Percentiles rank a stretch among this genome's conserved stretches.
phyloP scores from a whole-genome alignment of 2,113 vertebrate genomes.

The Dasyurus viverrinus region DNA sequence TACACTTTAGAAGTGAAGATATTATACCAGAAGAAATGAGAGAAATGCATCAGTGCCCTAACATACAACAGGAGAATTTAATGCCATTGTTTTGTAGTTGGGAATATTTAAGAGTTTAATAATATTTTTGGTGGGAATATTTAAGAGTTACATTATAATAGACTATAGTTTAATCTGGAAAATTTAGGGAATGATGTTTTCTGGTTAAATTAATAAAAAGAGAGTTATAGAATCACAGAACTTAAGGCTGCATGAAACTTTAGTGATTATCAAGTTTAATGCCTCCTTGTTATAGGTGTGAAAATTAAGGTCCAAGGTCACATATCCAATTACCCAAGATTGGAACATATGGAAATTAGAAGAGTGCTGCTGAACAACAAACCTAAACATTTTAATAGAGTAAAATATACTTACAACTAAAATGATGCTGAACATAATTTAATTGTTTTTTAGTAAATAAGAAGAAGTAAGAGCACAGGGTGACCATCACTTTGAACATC shows the following conservation, averaged over 20 bases:
- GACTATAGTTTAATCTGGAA: neutral
- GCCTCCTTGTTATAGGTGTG: neutral
- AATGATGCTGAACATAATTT: slow-evolving; percentile 58
- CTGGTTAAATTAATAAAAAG: neutral
- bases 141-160: neutral
- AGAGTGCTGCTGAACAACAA: slow-evolving; percentile 63
- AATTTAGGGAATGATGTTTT: neutral
- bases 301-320: neutral
- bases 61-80: slow-evolving; percentile 64
- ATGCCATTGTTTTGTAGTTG: slow-evolving; percentile 51
- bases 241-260: neutral
- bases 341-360: slow-evolving; percentile 7
- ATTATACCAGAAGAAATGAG: slow-evolving; percentile 66
- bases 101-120: neutral
- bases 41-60: slow-evolving; percentile 53
- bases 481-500: slow-evolving; percentile 52
- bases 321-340: neutral
- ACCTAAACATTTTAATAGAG: slow-evolving; percentile 27
- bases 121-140: no score
- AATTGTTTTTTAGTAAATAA: slow-evolving; percentile 47
- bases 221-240: neutral
- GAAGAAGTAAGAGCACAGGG: slow-evolving; percentile 9
- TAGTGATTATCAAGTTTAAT: neutral
- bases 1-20: slow-evolving; percentile 62
- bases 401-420: slow-evolving; percentile 56